Evolutionary conservation across 2,888 invertebrate genomes (phyloP), one percentile per base, ranked within the genome.

Genomic region (Nomada lathburiana): DNA sequence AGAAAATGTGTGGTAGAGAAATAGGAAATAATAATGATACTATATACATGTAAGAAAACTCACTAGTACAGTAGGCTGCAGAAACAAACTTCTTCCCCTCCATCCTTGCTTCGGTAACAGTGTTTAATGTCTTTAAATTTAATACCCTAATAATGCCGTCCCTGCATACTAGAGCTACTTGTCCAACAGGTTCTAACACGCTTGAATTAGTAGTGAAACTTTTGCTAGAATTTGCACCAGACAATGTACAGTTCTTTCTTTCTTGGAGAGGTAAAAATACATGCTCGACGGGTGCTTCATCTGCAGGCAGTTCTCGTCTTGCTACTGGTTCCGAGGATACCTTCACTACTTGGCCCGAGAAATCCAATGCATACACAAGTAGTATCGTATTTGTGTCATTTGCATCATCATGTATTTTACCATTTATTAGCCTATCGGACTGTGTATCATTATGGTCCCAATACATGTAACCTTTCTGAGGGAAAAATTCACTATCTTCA

Each of bases 31-130:
- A 29, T 44, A 50, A 47, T 9, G 23, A 2, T 26, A 44, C 26
- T 2, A 36, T 4, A 55, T 20, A n/a, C 23, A 29, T 29, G 10
- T 36, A 52, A 36, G 9, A 16, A 53, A 71, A 94, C 95, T 95
- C 94, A 94, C 98, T 98, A 77, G 97, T 97, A 93, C 98, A 98
- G 93, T 97, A 98, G 0, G 97, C 96, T 2, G 97, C 97, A 0
- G 98, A 97, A 18, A 97, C 96, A 91, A 98, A 98, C 90, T 96
- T 96, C 62, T 96, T 96, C 55, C 95, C 95, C 0, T 96, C 96
- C 53, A 96, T 95, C 86, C 95, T 95, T 44, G 97, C 97, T 82
- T 96, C 95, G 0, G 96, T 96, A 9, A 97, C 94, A 5, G 96
- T 95, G 85, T 95, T 96, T 85, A 98, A 95, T 69, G 96, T 96